Conservation (phyloP, 2,888 invertebrate genomes). For the Sarcophaga carnaria region DNA sequence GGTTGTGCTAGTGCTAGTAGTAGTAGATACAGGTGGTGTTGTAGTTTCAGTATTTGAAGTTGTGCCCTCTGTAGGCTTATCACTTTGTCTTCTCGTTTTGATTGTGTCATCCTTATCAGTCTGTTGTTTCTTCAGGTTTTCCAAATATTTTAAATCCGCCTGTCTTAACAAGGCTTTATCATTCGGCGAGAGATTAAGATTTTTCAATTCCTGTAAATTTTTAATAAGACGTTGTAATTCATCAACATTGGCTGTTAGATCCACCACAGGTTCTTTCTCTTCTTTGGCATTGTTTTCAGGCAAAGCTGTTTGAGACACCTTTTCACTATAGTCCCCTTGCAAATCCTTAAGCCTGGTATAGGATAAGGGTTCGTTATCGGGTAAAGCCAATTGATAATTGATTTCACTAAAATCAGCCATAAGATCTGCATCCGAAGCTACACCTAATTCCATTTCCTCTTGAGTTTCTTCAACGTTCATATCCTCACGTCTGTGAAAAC, state of each 20-base stretch:
- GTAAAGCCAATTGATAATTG: constrained; percentile 77
- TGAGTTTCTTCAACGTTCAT: constrained; percentile 65
- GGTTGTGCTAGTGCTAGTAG: constrained; percentile 53
- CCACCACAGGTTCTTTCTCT: constrained; percentile 6
- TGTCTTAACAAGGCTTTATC: constrained; percentile 80
- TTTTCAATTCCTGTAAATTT: constrained; percentile 80
- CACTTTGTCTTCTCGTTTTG: constrained; percentile 83
- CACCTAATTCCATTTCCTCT: constrained; percentile 58
- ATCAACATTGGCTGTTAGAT: constrained; percentile 82
- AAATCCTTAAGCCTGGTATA: neutral
- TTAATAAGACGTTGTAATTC: constrained; percentile 82
- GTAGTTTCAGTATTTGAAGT: constrained; percentile 15
- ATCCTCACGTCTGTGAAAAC: constrained; percentile 75
- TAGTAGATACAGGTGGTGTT: neutral
- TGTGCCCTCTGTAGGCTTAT: constrained; percentile 28
- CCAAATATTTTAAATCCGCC: constrained; percentile 76
- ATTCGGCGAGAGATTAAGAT: constrained; percentile 75
- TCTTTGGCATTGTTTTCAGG: constrained; percentile 65
- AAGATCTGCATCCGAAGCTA: constrained; percentile 74
- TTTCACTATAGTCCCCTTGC: constrained; percentile 73
- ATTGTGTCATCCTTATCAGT: constrained; percentile 68
- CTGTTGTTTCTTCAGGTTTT: constrained; percentile 72
- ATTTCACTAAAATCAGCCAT: constrained; percentile 78
- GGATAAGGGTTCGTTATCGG: constrained; percentile 55
- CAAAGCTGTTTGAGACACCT: constrained; percentile 76